Evolutionary conservation across 2,797 vertebrate species (phyloP).

Genomic region (Coregonus suidteri): DNA sequence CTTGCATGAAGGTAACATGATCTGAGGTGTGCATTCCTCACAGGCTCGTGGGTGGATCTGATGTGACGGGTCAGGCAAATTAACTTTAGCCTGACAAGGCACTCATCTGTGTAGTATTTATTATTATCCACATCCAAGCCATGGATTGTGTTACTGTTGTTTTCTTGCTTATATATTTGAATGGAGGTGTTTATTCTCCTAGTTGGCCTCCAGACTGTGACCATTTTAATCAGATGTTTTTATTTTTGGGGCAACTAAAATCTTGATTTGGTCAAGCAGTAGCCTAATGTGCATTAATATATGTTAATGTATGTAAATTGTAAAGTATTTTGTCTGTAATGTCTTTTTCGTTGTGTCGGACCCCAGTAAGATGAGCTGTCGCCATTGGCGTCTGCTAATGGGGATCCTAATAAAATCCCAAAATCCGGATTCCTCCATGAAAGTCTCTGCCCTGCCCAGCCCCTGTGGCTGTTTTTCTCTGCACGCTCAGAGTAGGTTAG

Average conservation of each 20-base stretch:
- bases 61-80: constrained; percentile 17
- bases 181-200: not conserved
- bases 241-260: not conserved
- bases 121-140: not conserved
- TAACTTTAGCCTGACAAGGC: constrained; percentile 43
- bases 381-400: too few relatives aligned
- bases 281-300: too few relatives aligned
- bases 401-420: too few relatives aligned
- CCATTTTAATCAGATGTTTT: not conserved
- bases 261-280: not conserved
- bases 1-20: constrained; percentile 48
- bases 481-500: too few relatives aligned
- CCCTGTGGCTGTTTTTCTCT: too few relatives aligned
- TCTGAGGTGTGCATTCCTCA: constrained; percentile 41
- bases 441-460: too few relatives aligned
- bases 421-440: too few relatives aligned
- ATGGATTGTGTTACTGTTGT: not conserved
- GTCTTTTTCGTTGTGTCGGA: too few relatives aligned
- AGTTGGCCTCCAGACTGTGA: not conserved
- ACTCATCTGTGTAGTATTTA: constrained; percentile 21
- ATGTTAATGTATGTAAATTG: too few relatives aligned
- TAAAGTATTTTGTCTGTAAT: too few relatives aligned
- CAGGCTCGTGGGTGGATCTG: constrained; percentile 37
- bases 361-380: too few relatives aligned
- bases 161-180: not conserved